phyloP scores from a whole-genome alignment of 2,888 invertebrate species.

The Periphyllus acericola region DNA sequence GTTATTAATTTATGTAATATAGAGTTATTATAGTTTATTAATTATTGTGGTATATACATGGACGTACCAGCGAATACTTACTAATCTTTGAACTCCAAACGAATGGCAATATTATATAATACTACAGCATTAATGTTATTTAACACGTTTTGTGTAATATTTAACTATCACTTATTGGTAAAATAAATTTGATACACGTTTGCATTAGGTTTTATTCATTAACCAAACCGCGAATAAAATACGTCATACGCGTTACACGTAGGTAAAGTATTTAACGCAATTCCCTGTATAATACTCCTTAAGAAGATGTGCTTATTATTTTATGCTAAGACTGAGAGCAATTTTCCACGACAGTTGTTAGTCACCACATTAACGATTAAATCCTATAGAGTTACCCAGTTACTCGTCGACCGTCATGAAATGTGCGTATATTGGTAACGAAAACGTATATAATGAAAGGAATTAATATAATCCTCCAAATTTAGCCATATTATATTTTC shows the following conservation, averaged over 20 bases:
- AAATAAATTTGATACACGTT: not conserved
- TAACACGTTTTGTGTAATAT: not conserved
- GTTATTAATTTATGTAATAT: not conserved
- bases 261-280: not conserved
- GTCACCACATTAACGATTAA: not conserved
- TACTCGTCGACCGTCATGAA: not conserved
- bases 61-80: not conserved
- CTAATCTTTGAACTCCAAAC: slow-evolving; percentile 12
- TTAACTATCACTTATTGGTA: not conserved
- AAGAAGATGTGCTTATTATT: not conserved
- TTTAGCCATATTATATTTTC: too few species aligned
- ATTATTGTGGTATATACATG: not conserved
- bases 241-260: not conserved
- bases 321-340: not conserved
- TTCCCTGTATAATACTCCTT: not conserved
- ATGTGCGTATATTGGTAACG: too few species aligned
- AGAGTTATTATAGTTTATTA: not conserved
- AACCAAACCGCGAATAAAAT: too few species aligned
- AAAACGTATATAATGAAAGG: too few species aligned
- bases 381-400: not conserved
- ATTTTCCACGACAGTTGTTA: not conserved
- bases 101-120: not conserved
- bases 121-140: not conserved
- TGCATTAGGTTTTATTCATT: too few species aligned
- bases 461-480: too few species aligned